Conservation (phyloP, 2,888 invertebrate genomes). For the Ephialtes manifestator region DNA sequence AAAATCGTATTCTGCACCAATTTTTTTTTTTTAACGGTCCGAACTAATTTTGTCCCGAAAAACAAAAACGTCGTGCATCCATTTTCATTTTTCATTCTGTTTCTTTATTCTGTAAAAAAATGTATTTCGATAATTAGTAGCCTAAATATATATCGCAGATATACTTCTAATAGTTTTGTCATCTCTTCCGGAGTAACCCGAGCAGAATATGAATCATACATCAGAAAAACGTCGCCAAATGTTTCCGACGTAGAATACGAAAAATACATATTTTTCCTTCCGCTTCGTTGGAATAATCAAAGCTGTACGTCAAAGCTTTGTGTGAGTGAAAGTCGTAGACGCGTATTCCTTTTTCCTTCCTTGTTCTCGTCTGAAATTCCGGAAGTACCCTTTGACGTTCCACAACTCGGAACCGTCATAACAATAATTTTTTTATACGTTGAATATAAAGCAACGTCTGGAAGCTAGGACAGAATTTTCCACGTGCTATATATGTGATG, state of each 20-base stretch:
- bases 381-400: constrained; percentile 28
- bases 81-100: background rate
- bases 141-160: background rate
- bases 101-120: too few relatives aligned
- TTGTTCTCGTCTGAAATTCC: background rate
- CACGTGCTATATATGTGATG: background rate
- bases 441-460: constrained; percentile 17
- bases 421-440: constrained; percentile 15
- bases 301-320: background rate
- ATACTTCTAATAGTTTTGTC: background rate
- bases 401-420: background rate
- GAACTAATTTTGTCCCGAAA: too few relatives aligned
- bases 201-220: background rate
- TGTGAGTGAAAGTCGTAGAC: background rate
- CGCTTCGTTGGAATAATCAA: constrained; percentile 40
- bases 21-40: too few relatives aligned
- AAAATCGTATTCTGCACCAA: too few relatives aligned
- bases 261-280: constrained; percentile 38
- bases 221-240: background rate
- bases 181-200: background rate
- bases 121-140: background rate
- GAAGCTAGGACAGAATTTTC: background rate
- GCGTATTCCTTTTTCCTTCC: background rate
- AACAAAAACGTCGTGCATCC: background rate
- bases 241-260: constrained; percentile 10